A percentile compares a stretch with the other conserved stretches of the same genome.
Conservation (phyloP, 1,140 invertebrate genomes). For the Drosophila obscura region DNA sequence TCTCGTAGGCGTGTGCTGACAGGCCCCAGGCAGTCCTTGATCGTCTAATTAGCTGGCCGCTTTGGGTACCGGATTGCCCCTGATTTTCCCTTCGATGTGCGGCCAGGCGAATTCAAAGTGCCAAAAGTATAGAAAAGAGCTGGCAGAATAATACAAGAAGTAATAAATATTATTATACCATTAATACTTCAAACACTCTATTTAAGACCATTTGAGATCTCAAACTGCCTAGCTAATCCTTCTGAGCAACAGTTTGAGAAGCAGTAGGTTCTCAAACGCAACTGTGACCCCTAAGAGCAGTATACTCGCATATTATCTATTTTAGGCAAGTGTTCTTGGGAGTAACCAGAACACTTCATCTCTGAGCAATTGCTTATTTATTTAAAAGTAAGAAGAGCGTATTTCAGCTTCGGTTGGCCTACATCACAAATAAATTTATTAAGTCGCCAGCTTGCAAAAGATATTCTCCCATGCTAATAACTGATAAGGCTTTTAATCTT, state of each 20-base stretch:
- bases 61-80: conserved; percentile 36
- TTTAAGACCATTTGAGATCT: no score
- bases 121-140: neutral
- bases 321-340: no score
- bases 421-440: no score
- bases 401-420: no score
- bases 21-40: conserved; percentile 58
- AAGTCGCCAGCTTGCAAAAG: neutral
- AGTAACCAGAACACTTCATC: no score
- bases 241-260: no score
- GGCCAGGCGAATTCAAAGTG: neutral
- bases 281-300: no score
- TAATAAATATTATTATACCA: conserved; percentile 8
- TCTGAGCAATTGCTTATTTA: no score
- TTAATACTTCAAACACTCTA: neutral
- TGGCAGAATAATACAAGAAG: conserved; percentile 8
- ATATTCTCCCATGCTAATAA: neutral
- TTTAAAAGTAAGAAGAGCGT: no score
- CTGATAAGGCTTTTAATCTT: neutral
- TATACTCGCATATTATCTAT: no score
- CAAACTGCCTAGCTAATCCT: no score
- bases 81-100: conserved; percentile 15
- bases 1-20: conserved; percentile 47
- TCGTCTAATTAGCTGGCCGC: conserved; percentile 67
- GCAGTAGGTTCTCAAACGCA: no score